These are phyloP conservation scores for Cassiopea andromeda DNA, from an alignment of 30 jellyfish, hydroid and myxozoan genomes.

Conservation along the genomic window DNA sequence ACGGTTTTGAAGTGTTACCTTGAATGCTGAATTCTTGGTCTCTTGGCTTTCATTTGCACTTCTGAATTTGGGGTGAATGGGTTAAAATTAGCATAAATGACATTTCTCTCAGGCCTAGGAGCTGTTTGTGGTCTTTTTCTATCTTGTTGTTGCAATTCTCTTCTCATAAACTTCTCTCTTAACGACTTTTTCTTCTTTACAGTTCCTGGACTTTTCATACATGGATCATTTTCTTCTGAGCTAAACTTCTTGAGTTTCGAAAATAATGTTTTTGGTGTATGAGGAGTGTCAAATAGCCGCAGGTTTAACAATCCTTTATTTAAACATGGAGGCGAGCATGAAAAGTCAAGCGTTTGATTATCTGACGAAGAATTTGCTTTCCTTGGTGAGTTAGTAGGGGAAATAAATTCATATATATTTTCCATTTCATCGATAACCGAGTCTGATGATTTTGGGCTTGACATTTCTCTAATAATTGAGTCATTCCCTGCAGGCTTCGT, in stretches of 20 bases:
- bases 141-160: constrained; percentile 20
- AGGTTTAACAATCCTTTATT: constrained; percentile 83
- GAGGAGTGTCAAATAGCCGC: constrained; percentile 88
- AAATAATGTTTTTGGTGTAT: constrained; percentile 90
- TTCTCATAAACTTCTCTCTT: constrained; percentile 52
- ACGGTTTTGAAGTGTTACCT: too few relatives aligned
- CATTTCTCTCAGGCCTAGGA: constrained; percentile 58
- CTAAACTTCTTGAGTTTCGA: constrained; percentile 71
- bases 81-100: constrained; percentile 89
- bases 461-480: constrained; percentile 26
- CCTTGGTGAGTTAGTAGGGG: constrained; percentile 79
- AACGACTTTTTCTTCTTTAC: constrained; percentile 42
- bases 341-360: constrained; percentile 4
- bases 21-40: constrained; percentile 70
- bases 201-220: constrained; percentile 14
- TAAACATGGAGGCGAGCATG: constrained; percentile 90
- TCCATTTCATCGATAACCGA: constrained; percentile 74
- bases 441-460: constrained; percentile 74
- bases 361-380: constrained; percentile 36
- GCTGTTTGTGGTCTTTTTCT: constrained; percentile 79
- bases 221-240: constrained; percentile 42
- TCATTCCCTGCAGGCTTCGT: neutral
- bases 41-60: constrained; percentile 70
- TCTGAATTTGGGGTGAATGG: constrained; percentile 88
- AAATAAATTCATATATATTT: constrained; percentile 55